Evolutionary conservation across 2,888 invertebrate species (phyloP), one percentile per base, ranked within the genome.

Genomic region (Ectobius pallidus): DNA sequence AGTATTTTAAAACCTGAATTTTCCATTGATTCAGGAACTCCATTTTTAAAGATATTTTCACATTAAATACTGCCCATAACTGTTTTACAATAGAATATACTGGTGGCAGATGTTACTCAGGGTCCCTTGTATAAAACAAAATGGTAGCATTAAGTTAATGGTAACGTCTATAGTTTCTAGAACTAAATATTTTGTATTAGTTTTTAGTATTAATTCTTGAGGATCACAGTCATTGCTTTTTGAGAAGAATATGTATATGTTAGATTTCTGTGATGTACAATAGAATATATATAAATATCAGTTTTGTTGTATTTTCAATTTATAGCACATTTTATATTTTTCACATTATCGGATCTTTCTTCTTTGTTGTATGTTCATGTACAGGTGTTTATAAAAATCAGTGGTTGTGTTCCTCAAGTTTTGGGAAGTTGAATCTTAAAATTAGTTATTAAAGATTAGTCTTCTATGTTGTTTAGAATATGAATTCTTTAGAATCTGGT

Each of bases 1-100:
- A 72, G 72, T 72, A 72, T 72, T 72, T 52, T 63, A 61, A 65
- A 65, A 65, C 65, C 65, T 65, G 65, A 65, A 65, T 65, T 65
- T 65, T 65, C n/a, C 65, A 44, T 27, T 65, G 25, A 65, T 25
- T 65, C 27, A 6, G 25, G 44, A 44, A 46, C 44, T 44, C 44
- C 27, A 44, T 44, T 65, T 46, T 65, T 65, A 65, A 65, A 65
- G 44, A 65, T 44, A 44, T 44, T 65, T 65, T 65, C 44, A 44
- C 44, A 44, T 44, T 65, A 44, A 65, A 65, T 65, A 65, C 65
- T 65, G 65, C 65, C 65, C 65, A 30, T 46, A 65, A 44, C 65
- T 65, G 65, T 65, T 65, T 46, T 65, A 65, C 65, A 65, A 65
- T 65, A 65, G 65, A 65, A 42, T 44, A 65, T 27, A 65, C 65